Base-by-base conservation (phyloP, 2,113 vertebrate species). In the Festucalex cinctus region DNA sequence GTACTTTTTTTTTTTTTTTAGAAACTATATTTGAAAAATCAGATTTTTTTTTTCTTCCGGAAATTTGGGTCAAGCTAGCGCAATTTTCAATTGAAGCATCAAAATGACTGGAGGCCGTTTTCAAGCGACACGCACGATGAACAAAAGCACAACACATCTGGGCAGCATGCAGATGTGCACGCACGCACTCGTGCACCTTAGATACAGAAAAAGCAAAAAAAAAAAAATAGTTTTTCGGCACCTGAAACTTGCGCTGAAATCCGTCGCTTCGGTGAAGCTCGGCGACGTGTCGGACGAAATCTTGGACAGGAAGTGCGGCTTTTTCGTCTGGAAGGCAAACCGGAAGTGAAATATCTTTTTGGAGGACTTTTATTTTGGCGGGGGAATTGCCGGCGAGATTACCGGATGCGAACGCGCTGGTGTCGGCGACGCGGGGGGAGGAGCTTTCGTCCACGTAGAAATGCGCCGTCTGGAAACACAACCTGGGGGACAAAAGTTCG, bases 401-500 rank as follows among this genome's bases (percentile, higher is more conserved):
- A 88, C 78, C 81, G 28, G 63, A 49, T 56, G 65, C 24, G 37
- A 68, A n/a, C 5, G 48, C 65, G 61, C 69, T 51, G 14, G 76
- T 83, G 43, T 93, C 85, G 80, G 97, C 94, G 59, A 96, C 95
- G 82, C 94, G 89, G 59, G 96, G 94, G 6, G 96, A 97, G 0
- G 93, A 92, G 71, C 85, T 95, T 73, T 98, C 95, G 53, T 97
- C 94, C 69, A 99, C 92, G 90, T 99, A 99, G 89, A 99, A 98
- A 75, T 98, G 96, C 76, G 97, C 97, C 1, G 96, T 98, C 92
- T 98, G 97, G 86, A 99, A 99, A 85, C 97, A 99, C 71, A 95
- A 93, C 85, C 96, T 98, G 82, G 19, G 85, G 74, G 28, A 32
- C 69, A n/a, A 68, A 74, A 63, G 22, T 6, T 14, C 0, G 13